phyloP scores from a whole-genome alignment of 2,888 invertebrate genomes.

The Tachina lurida region DNA sequence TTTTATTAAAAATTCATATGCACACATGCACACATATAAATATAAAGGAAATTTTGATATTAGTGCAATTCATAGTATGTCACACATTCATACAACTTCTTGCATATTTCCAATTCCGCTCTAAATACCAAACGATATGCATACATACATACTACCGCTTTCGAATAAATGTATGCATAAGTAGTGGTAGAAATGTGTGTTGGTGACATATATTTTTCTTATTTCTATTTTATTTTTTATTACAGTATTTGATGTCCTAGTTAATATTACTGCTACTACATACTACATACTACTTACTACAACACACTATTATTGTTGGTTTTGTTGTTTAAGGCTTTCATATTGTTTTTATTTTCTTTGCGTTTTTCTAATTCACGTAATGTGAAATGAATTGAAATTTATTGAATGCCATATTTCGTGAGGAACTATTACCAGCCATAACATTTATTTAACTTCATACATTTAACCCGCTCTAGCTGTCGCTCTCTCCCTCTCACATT shows the following conservation, averaged over 20 bases:
- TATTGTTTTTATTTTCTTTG: conserved; percentile 4
- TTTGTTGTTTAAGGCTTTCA: neutral
- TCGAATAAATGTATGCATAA: neutral
- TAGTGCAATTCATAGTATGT: neutral
- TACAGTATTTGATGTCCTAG: conserved; percentile 11
- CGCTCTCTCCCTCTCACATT: neutral
- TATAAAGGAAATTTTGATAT: no score
- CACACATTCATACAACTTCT: neutral
- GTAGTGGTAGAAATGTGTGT: neutral
- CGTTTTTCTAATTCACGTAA: neutral
- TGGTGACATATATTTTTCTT: conserved; percentile 44
- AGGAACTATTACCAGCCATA: conserved; percentile 51
- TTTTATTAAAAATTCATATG: no score
- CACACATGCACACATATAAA: no score
- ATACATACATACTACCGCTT: conserved; percentile 7
- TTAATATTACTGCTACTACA: neutral
- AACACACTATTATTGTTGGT: neutral
- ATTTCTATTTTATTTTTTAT: conserved; percentile 1
- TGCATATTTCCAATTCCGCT: conserved; percentile 58
- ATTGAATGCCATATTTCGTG: conserved; percentile 60
- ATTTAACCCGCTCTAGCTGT: neutral
- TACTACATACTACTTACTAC: neutral
- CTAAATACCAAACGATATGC: conserved; percentile 9
- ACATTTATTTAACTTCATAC: conserved; percentile 47
- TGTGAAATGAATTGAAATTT: conserved; percentile 67